Percentiles rank a stretch among this genome's conserved stretches.
Evolutionary conservation across 2,888 invertebrate genomes (phyloP).

Genomic region (Drosophila kokeensis): DNA sequence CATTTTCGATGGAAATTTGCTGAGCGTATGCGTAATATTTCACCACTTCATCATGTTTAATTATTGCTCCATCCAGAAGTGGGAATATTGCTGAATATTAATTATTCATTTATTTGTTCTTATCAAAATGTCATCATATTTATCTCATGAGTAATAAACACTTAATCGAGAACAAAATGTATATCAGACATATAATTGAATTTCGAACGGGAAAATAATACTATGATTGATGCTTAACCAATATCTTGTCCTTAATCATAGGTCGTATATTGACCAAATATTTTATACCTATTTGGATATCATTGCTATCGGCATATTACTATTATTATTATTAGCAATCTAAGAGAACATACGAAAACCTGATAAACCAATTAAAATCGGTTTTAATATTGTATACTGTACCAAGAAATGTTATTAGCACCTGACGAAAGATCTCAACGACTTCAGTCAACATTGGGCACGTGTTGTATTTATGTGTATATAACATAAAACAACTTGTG

Average conservation of each 20-base stretch:
- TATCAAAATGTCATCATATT: background rate
- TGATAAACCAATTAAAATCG: background rate
- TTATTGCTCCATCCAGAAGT: background rate
- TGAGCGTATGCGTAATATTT: background rate
- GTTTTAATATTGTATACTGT: background rate
- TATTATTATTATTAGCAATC: constrained; percentile 13
- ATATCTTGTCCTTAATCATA: background rate
- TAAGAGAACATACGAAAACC: background rate
- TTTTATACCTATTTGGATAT: background rate
- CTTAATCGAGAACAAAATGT: background rate
- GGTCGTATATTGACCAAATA: background rate
- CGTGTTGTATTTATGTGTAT: background rate
- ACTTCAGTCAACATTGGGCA: background rate
- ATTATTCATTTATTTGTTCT: background rate
- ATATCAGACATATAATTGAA: background rate
- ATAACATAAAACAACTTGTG: background rate
- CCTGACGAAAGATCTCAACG: background rate
- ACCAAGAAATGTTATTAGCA: constrained; percentile 24
- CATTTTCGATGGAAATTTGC: background rate
- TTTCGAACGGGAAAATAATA: background rate
- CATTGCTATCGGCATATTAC: background rate
- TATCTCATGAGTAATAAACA: background rate
- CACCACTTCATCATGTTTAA: background rate
- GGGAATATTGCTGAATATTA: background rate
- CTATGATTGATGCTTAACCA: background rate